These are phyloP conservation scores for Sphaerophoria taeniata DNA, from an alignment of 2,888 invertebrate genomes.

Conservation along the genomic window DNA sequence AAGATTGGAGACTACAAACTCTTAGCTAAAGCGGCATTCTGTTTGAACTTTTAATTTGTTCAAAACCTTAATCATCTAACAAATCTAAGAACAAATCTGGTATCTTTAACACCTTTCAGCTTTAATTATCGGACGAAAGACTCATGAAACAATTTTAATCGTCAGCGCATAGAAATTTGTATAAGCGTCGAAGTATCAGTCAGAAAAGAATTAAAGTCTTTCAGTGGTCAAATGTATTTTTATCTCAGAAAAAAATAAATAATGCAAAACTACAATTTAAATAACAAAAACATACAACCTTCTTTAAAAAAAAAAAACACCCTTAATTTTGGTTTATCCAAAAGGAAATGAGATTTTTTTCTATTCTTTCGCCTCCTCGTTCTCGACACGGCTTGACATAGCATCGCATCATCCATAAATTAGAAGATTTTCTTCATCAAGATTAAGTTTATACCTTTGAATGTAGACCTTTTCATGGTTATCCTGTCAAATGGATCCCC, in stretches of 20 bases:
- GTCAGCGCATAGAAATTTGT: too few relatives aligned
- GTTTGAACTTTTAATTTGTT: too few relatives aligned
- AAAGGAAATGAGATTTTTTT: slow-evolving; percentile 25
- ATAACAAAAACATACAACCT: neutral
- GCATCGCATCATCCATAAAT: neutral
- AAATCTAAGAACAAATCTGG: too few relatives aligned
- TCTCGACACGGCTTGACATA: neutral
- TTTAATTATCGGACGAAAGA: too few relatives aligned
- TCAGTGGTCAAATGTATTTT: neutral
- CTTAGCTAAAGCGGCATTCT: too few relatives aligned
- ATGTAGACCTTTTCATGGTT: slow-evolving; percentile 37
- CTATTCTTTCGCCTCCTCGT: neutral
- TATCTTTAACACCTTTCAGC: too few relatives aligned
- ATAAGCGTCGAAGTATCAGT: too few relatives aligned
- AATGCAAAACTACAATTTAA: neutral
- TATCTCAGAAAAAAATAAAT: slow-evolving; percentile 6
- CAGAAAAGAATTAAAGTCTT: too few relatives aligned
- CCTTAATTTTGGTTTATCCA: slow-evolving; percentile 2
- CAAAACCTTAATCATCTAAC: too few relatives aligned
- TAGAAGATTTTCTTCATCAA: slow-evolving; percentile 12
- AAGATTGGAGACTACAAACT: too few relatives aligned
- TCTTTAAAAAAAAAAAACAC: neutral
- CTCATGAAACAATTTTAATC: too few relatives aligned
- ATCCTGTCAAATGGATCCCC: slow-evolving; percentile 47
- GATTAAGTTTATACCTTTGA: neutral